Evolutionary conservation across 2,797 vertebrate species (phyloP).

Genomic region (Graptemys geographica): DNA sequence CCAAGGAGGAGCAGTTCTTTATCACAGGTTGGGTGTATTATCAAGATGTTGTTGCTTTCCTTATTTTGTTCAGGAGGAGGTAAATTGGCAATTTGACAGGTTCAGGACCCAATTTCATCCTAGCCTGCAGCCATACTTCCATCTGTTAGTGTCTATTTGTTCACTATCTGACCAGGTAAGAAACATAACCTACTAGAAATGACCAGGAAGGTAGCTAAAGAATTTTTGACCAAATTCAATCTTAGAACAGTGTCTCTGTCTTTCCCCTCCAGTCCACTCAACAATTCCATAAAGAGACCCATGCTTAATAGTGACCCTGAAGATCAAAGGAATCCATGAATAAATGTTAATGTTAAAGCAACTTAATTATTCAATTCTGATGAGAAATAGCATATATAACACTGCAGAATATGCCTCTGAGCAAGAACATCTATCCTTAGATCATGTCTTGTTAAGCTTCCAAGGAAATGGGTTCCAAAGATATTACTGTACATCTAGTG

Average conservation of each 20-base stretch:
- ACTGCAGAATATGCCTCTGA: neutral
- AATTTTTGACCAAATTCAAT: neutral
- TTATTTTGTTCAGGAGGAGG: neutral
- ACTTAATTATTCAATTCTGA: neutral
- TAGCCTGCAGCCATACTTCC: neutral
- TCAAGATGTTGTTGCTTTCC: neutral
- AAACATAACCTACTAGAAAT: neutral
- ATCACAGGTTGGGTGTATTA: neutral
- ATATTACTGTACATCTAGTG: conserved; percentile 18
- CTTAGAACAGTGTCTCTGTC: neutral
- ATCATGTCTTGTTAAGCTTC: conserved; percentile 60
- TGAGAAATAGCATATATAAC: conserved; percentile 17
- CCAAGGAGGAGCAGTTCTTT: neutral
- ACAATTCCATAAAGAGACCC: neutral
- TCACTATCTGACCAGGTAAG: neutral
- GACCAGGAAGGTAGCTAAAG: neutral
- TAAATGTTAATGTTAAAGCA: conserved; percentile 23
- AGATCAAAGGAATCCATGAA: neutral
- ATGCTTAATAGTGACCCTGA: neutral
- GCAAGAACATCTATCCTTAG: conserved; percentile 53
- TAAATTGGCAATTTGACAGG: conserved; percentile 6
- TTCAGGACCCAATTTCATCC: neutral
- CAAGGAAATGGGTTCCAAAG: conserved; percentile 48
- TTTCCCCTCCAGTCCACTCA: neutral
- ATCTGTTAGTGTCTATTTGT: neutral